phyloP scores from a whole-genome alignment of 1,140 invertebrate species.

The Hyposmocoma kahamanoa region DNA sequence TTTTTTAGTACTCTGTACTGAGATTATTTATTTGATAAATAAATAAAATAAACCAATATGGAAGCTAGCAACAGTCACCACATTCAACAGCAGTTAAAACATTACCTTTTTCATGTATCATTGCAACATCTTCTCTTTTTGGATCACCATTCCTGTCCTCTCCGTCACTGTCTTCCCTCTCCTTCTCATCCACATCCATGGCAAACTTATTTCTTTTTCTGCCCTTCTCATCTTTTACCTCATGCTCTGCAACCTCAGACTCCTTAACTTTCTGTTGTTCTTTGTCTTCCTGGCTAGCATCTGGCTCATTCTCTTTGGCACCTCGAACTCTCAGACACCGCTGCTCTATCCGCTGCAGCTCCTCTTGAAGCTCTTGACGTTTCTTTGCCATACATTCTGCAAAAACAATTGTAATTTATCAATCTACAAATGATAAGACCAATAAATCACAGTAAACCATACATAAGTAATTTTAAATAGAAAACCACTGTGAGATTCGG shows the following conservation, averaged over 20 bases:
- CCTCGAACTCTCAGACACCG: constrained; percentile 39
- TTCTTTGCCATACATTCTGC: constrained; percentile 68
- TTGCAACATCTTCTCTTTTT: background rate
- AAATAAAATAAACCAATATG: no score
- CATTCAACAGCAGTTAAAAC: no score
- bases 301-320: constrained; percentile 41
- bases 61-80: no score
- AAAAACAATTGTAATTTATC: constrained; percentile 1
- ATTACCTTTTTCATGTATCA: background rate
- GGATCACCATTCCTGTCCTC: constrained; percentile 34
- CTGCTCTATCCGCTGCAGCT: constrained; percentile 58
- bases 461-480: no score
- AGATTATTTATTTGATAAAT: no score
- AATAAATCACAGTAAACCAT: no score
- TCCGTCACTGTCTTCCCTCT: constrained; percentile 41
- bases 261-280: background rate
- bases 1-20: no score
- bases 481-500: no score
- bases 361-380: constrained; percentile 49
- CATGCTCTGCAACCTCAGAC: background rate
- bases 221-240: constrained; percentile 21
- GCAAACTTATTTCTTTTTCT: constrained; percentile 56
- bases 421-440: no score
- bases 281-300: background rate
- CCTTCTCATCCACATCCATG: constrained; percentile 44